These are phyloP conservation scores for Chouioia cunea DNA, from an alignment of 2,888 invertebrate species.

Conservation along the genomic window DNA sequence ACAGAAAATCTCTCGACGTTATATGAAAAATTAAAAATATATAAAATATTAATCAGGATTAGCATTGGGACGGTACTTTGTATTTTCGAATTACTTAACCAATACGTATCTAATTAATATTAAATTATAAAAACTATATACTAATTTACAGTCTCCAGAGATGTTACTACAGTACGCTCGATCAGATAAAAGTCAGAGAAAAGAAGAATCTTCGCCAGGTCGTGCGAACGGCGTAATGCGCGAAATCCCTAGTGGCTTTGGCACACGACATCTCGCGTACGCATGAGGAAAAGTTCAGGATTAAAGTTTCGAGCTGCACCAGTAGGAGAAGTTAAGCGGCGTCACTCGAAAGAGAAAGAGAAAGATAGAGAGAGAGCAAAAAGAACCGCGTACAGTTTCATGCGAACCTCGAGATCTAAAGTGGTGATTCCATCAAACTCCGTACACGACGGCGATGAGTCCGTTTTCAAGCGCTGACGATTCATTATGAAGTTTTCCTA, in stretches of 20 bases:
- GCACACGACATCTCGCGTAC: slow-evolving; percentile 27
- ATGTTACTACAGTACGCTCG: background rate
- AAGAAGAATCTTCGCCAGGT: no score
- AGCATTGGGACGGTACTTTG: no score
- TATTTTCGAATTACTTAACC: no score
- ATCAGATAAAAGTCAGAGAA: no score
- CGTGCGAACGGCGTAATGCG: no score
- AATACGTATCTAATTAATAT: no score
- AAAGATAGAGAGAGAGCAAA: slow-evolving; percentile 7
- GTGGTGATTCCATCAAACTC: slow-evolving; percentile 44
- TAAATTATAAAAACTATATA: no score
- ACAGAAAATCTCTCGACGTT: no score
- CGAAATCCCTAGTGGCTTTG: no score
- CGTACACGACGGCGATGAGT: background rate
- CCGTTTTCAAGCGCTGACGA: slow-evolving; percentile 35
- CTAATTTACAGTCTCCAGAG: background rate
- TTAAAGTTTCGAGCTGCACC: slow-evolving; percentile 57
- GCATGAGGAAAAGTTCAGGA: slow-evolving; percentile 57
- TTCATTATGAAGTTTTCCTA: slow-evolving; percentile 44
- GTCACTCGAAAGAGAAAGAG: slow-evolving; percentile 41
- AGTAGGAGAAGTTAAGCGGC: slow-evolving; percentile 58
- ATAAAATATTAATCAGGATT: no score
- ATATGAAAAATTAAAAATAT: no score
- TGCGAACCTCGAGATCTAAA: slow-evolving; percentile 41
- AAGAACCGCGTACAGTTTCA: slow-evolving; percentile 25